These are phyloP conservation scores for Hippoglossus stenolepis DNA, from an alignment of 2,113 vertebrate genomes.

Conservation along the genomic window DNA sequence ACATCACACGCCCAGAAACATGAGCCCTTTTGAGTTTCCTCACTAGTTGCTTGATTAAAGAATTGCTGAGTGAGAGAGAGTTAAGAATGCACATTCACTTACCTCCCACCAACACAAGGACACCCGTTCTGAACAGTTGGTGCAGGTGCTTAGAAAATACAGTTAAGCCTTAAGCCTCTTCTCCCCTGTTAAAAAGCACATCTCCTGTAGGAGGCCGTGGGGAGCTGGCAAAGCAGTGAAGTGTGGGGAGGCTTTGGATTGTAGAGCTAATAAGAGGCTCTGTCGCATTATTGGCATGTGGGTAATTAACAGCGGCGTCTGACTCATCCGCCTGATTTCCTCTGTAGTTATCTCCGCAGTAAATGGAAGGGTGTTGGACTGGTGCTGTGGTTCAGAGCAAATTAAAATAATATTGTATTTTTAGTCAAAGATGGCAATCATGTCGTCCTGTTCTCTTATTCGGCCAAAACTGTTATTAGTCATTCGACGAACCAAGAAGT, in stretches of 20 bases:
- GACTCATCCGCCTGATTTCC: constrained; percentile 79
- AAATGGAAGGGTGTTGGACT: constrained; percentile 74
- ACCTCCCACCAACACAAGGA: constrained; percentile 24
- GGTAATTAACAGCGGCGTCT: constrained; percentile 82
- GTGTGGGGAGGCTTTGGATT: constrained; percentile 73
- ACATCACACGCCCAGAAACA: neutral
- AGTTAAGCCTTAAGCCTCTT: constrained; percentile 45
- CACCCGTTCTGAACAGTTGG: constrained; percentile 22
- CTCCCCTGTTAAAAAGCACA: constrained; percentile 58
- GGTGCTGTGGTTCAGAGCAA: constrained; percentile 80
- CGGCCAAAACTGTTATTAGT: constrained; percentile 22
- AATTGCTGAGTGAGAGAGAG: neutral
- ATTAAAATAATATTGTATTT: constrained; percentile 85
- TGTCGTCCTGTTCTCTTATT: constrained; percentile 40
- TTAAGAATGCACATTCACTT: neutral
- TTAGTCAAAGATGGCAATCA: constrained; percentile 58
- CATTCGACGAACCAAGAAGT: constrained; percentile 2
- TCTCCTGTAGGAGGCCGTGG: constrained; percentile 58
- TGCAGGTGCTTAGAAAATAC: constrained; percentile 49
- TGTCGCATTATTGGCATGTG: constrained; percentile 80
- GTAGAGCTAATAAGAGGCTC: constrained; percentile 75
- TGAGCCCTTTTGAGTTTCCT: constrained; percentile 12
- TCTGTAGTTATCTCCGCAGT: constrained; percentile 81
- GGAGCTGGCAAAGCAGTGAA: constrained; percentile 68
- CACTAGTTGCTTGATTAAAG: constrained; percentile 22